phyloP scores from a whole-genome alignment of 2,888 invertebrate species.

The Drosophila niveifrons region DNA sequence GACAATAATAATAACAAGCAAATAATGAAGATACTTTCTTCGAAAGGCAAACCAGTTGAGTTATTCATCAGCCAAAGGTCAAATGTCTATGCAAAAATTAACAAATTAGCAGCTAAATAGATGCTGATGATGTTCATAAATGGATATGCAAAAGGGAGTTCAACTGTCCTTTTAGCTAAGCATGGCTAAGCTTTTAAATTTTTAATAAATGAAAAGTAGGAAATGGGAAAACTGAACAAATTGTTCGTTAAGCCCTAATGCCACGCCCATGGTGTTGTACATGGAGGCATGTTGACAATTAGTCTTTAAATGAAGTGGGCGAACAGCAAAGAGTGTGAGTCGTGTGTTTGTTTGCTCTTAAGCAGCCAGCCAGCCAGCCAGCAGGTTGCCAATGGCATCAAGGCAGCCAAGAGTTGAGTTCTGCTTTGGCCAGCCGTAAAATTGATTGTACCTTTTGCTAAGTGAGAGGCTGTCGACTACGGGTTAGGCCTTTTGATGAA shows the following conservation, averaged over 20 bases:
- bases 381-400: neutral
- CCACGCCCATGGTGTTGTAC: conserved; percentile 42
- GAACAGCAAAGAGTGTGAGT: neutral
- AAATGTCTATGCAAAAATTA: neutral
- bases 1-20: neutral
- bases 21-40: neutral
- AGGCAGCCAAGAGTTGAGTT: conserved; percentile 8
- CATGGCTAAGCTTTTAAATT: conserved; percentile 12
- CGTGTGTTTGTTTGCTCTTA: conserved; percentile 30
- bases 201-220: conserved; percentile 19
- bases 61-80: neutral
- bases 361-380: neutral
- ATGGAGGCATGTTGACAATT: conserved; percentile 66
- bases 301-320: conserved; percentile 67
- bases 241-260: conserved; percentile 36
- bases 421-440: conserved; percentile 32
- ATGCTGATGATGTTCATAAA: neutral
- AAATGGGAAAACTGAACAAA: conserved; percentile 24
- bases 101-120: neutral
- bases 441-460: conserved; percentile 58
- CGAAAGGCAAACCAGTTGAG: neutral
- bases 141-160: neutral
- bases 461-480: conserved; percentile 8
- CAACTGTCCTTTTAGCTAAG: neutral
- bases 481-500: conserved; percentile 13